phyloP scores from a whole-genome alignment of 1,140 invertebrate genomes.

The Trissolcus basalis region DNA sequence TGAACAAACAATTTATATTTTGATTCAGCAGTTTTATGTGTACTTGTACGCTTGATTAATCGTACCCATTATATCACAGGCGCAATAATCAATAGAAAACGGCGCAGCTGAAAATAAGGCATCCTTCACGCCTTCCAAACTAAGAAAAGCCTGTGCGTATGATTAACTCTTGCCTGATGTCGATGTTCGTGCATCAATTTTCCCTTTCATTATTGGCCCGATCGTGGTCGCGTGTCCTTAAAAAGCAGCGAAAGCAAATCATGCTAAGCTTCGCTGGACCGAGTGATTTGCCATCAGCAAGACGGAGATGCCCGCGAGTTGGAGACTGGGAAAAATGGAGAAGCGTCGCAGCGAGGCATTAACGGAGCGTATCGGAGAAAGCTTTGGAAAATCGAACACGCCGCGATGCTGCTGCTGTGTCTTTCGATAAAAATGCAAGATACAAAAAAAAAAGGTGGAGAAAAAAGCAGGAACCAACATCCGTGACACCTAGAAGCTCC shows the following conservation, averaged over 20 bases:
- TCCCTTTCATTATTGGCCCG: constrained; percentile 54
- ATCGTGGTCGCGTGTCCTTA: constrained; percentile 57
- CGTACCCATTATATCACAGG: constrained; percentile 11
- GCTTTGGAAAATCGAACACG: constrained; percentile 66
- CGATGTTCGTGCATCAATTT: constrained; percentile 41
- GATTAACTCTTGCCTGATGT: constrained; percentile 35
- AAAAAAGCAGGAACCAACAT: constrained; percentile 23
- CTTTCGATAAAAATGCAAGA: constrained; percentile 44
- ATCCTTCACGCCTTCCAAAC: neutral
- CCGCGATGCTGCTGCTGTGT: constrained; percentile 37
- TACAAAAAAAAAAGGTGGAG: constrained; percentile 14
- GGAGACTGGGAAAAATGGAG: constrained; percentile 56
- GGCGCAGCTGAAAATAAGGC: neutral
- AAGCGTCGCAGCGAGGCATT: constrained; percentile 64
- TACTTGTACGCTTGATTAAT: neutral
- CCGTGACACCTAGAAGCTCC: constrained; percentile 12
- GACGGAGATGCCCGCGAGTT: constrained; percentile 48
- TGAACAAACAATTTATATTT: neutral
- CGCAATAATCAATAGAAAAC: constrained; percentile 10
- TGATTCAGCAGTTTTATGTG: neutral
- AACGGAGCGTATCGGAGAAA: constrained; percentile 75
- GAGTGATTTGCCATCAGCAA: constrained; percentile 58
- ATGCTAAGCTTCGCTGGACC: constrained; percentile 59
- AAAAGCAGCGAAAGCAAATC: constrained; percentile 66
- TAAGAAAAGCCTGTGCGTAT: constrained; percentile 14